Evolutionary conservation across 2,113 vertebrate genomes (phyloP).

Genomic region (Daphoenositta chrysoptera): DNA sequence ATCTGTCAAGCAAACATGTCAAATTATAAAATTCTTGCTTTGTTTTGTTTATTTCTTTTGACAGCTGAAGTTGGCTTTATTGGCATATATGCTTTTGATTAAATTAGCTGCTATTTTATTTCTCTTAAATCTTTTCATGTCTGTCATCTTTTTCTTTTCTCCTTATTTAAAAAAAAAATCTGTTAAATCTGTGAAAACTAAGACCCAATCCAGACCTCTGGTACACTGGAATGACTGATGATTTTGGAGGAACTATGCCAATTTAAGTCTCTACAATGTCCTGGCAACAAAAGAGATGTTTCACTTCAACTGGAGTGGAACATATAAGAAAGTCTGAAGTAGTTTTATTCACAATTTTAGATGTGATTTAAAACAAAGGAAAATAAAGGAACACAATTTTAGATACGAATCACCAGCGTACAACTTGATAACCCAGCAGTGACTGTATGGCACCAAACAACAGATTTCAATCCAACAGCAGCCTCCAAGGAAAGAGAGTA

Average conservation of each 20-base stretch:
- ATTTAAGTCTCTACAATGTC: background rate
- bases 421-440: slow-evolving; percentile 24
- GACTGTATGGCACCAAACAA: background rate
- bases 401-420: background rate
- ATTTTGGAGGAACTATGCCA: background rate
- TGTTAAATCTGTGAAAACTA: background rate
- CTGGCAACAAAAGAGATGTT: slow-evolving; percentile 19
- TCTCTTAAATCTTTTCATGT: background rate
- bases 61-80: background rate
- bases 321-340: slow-evolving; percentile 8
- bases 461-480: slow-evolving; percentile 24
- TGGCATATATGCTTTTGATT: background rate
- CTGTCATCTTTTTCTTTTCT: background rate
- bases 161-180: background rate
- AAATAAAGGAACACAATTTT: slow-evolving; percentile 4
- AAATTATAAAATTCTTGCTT: slow-evolving; percentile 13
- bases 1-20: background rate
- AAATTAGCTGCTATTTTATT: slow-evolving; percentile 16
- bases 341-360: slow-evolving; percentile 21
- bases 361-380: slow-evolving; percentile 22
- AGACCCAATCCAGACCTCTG: background rate
- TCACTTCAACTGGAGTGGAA: slow-evolving; percentile 23
- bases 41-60: slow-evolving; percentile 31
- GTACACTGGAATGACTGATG: background rate
- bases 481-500: background rate